A percentile compares a stretch with the other conserved stretches of the same genome.
phyloP scores from a whole-genome alignment of 2,797 vertebrate genomes.

The Takifugu rubripes region DNA sequence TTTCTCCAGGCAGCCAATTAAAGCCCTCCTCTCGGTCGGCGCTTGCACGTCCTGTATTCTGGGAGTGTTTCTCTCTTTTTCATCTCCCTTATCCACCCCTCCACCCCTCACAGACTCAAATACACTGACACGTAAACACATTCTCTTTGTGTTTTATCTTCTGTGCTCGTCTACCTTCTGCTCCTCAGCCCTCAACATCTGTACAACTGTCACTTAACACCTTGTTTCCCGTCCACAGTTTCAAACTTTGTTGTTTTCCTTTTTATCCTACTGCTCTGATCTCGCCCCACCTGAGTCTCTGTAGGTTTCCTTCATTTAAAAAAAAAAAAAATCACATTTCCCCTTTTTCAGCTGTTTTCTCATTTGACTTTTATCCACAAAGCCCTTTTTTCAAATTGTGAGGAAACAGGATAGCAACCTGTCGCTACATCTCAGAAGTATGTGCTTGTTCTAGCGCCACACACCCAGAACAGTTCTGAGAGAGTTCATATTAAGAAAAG shows the following conservation, averaged over 20 bases:
- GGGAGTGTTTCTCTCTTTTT: constrained; percentile 51
- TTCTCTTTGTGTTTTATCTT: constrained; percentile 55
- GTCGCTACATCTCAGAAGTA: constrained; percentile 9
- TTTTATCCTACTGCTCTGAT: constrained; percentile 34
- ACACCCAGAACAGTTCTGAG: no score
- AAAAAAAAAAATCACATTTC: background rate
- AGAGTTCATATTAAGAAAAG: background rate
- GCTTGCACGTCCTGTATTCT: constrained; percentile 66
- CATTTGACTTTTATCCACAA: constrained; percentile 1
- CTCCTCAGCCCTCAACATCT: constrained; percentile 60
- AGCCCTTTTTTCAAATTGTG: constrained; percentile 6
- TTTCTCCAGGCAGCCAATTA: constrained; percentile 80
- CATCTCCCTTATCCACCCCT: constrained; percentile 44
- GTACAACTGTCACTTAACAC: constrained; percentile 40
- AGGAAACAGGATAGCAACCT: constrained; percentile 17
- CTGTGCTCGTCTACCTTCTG: constrained; percentile 54
- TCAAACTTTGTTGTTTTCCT: constrained; percentile 27
- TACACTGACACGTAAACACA: constrained; percentile 31
- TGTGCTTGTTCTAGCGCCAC: background rate
- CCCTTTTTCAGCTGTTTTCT: constrained; percentile 7
- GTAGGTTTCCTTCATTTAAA: constrained; percentile 16
- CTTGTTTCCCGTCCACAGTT: constrained; percentile 28
- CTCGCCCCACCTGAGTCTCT: constrained; percentile 1
- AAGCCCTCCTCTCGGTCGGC: constrained; percentile 62
- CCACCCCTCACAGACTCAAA: constrained; percentile 26